phyloP scores from a whole-genome alignment of 2,113 vertebrate species.

The Rana temporaria region DNA sequence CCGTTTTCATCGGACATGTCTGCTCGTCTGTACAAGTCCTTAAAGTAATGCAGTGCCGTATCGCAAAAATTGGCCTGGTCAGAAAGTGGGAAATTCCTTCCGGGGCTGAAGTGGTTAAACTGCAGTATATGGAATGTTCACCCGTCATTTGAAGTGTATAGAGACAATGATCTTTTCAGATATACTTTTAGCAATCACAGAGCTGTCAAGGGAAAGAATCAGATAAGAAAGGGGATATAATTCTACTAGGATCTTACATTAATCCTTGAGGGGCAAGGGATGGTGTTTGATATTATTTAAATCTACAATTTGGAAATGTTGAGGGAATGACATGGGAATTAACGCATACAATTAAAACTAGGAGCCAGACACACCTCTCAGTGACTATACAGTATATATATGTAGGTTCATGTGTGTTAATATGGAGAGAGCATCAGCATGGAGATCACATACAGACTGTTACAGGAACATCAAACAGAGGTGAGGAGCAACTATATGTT shows the following conservation, averaged over 20 bases:
- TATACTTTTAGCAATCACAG: background rate
- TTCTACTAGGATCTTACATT: background rate
- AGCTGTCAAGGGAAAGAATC: background rate
- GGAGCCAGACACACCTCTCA: background rate
- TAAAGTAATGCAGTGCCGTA: too few relatives aligned
- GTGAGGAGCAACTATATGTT: background rate
- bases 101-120: too few relatives aligned
- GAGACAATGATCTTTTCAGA: too few relatives aligned
- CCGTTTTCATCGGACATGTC: too few relatives aligned
- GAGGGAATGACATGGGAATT: background rate
- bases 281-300: background rate
- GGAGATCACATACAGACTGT: background rate
- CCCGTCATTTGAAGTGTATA: too few relatives aligned
- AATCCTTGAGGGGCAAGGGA: too few relatives aligned
- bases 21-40: too few relatives aligned
- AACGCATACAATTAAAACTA: background rate
- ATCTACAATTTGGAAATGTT: background rate
- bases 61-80: too few relatives aligned
- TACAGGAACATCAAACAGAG: background rate
- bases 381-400: background rate
- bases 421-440: background rate
- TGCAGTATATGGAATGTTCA: too few relatives aligned
- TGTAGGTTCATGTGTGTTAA: background rate
- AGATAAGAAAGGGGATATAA: background rate
- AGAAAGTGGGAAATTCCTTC: too few relatives aligned